These are phyloP conservation scores for Papilio aristodemus DNA, from an alignment of 1,140 invertebrate genomes.

Conservation along the genomic window DNA sequence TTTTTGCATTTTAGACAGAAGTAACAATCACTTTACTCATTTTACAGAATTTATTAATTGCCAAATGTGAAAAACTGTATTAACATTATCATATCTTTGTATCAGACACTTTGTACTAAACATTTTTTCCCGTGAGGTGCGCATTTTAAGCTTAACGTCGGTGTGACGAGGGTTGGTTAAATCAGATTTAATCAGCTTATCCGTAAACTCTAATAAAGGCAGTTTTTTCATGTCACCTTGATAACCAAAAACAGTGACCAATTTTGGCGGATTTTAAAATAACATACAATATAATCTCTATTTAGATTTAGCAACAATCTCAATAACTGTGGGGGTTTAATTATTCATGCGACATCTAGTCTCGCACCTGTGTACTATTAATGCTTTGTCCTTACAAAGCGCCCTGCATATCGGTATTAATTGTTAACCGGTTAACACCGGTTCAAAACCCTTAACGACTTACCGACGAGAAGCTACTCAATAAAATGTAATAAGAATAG, in stretches of 20 bases:
- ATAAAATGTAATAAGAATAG: too few relatives aligned
- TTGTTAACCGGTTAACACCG: neutral
- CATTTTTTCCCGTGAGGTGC: slow-evolving; percentile 1
- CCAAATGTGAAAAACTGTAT: neutral
- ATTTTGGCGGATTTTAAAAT: too few relatives aligned
- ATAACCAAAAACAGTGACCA: too few relatives aligned
- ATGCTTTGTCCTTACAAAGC: neutral
- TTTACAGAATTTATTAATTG: neutral
- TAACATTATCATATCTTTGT: neutral
- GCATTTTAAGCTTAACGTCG: slow-evolving; percentile 19
- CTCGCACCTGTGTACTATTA: neutral
- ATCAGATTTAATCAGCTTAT: slow-evolving; percentile 24
- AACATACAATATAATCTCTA: too few relatives aligned
- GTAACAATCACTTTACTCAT: neutral
- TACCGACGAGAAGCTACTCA: too few relatives aligned
- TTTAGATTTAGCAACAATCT: too few relatives aligned
- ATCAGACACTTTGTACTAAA: slow-evolving; percentile 4
- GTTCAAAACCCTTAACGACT: neutral
- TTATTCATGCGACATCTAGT: too few relatives aligned
- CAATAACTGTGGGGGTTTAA: too few relatives aligned
- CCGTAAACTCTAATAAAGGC: slow-evolving; percentile 10
- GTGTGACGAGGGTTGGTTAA: slow-evolving; percentile 13
- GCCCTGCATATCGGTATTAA: neutral
- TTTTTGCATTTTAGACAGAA: neutral
- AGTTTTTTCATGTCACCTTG: neutral